Conservation (phyloP, 2,113 vertebrate genomes). For the Microcebus griseorufus region DNA sequence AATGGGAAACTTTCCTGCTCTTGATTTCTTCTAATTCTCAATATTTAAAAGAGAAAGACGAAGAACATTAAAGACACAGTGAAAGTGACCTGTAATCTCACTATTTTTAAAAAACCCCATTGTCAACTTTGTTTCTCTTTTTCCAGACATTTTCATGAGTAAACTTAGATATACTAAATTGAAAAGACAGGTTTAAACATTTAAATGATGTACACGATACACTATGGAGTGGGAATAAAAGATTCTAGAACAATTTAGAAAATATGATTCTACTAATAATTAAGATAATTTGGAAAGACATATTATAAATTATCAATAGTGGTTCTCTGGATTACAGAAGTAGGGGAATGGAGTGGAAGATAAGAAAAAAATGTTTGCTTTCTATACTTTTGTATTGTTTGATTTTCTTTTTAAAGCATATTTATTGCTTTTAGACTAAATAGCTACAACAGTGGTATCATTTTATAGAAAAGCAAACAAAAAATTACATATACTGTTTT, state of each 20-base stretch:
- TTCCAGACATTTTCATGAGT: neutral
- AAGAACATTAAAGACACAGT: neutral
- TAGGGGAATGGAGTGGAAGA: neutral
- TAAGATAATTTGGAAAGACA: neutral
- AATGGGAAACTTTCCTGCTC: neutral
- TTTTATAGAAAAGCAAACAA: constrained; percentile 19
- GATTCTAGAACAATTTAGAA: neutral
- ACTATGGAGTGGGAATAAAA: neutral
- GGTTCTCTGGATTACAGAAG: neutral
- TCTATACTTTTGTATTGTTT: neutral
- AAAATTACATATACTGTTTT: neutral
- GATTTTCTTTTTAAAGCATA: neutral
- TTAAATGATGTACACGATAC: neutral
- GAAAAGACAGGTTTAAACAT: neutral
- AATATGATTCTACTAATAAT: neutral
- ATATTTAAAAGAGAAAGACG: neutral
- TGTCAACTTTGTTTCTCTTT: neutral
- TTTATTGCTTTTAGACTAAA: neutral
- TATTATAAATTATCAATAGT: neutral
- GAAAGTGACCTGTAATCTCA: neutral
- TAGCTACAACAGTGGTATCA: neutral
- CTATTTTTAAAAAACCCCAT: neutral
- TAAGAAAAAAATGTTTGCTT: neutral
- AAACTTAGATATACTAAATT: neutral
- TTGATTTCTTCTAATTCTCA: constrained; percentile 36